These are phyloP conservation scores for Syngnathus typhle DNA, from an alignment of 2,113 vertebrate genomes.

Conservation along the genomic window DNA sequence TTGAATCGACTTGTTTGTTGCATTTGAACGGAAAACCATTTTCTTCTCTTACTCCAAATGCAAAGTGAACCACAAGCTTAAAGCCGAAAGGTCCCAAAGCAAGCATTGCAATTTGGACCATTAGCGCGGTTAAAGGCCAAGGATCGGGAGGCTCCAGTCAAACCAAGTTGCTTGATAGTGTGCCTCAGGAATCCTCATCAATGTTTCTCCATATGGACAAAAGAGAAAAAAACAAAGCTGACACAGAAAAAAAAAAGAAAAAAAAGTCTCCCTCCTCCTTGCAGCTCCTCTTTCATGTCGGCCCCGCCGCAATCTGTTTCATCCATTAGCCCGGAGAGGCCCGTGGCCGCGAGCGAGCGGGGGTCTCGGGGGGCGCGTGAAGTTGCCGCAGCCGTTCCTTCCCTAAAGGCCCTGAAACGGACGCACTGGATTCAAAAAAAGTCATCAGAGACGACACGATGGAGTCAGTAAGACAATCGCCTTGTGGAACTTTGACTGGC, in stretches of 20 bases:
- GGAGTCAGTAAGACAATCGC: conserved; percentile 18
- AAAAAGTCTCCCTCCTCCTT: conserved; percentile 20
- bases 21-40: background rate
- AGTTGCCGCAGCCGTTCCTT: conserved; percentile 17
- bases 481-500: conserved; percentile 17
- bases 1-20: background rate
- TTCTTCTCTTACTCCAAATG: background rate
- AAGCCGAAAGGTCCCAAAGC: background rate
- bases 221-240: conserved; percentile 31
- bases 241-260: background rate
- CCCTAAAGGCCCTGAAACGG: background rate
- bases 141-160: conserved; percentile 25
- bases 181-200: conserved; percentile 18
- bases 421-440: conserved; percentile 9
- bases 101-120: background rate
- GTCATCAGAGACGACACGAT: conserved; percentile 18
- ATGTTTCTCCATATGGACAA: conserved; percentile 30
- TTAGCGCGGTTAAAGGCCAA: conserved; percentile 7
- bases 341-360: conserved; percentile 30
- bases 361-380: conserved; percentile 46
- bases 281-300: conserved; percentile 35
- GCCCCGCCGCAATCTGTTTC: conserved; percentile 52
- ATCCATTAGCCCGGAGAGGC: conserved; percentile 53
- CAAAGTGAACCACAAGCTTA: background rate
- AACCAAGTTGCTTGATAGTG: conserved; percentile 2